Percentiles rank a stretch among this genome's conserved stretches.
phyloP scores from a whole-genome alignment of 2,113 vertebrate genomes.

The Zeus faber region DNA sequence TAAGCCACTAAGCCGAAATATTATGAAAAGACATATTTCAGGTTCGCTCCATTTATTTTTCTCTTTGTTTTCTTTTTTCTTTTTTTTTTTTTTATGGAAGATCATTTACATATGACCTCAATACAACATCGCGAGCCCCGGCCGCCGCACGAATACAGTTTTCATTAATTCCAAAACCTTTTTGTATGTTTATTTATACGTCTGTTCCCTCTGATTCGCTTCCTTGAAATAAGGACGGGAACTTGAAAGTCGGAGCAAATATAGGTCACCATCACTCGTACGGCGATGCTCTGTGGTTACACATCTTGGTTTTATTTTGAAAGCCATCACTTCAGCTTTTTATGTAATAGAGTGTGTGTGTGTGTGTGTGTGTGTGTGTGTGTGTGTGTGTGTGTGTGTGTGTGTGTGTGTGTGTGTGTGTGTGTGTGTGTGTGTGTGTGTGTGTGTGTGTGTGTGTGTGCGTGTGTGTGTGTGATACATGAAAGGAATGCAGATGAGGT shows the following conservation, averaged over 20 bases:
- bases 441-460: too few relatives aligned
- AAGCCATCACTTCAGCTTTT: conserved; percentile 55
- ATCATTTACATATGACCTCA: conserved; percentile 49
- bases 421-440: too few relatives aligned
- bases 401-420: too few relatives aligned
- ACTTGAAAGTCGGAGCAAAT: conserved; percentile 53
- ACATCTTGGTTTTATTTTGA: too few relatives aligned
- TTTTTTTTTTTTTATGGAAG: too few relatives aligned
- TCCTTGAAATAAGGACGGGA: conserved; percentile 31
- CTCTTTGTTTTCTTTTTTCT: conserved; percentile 20
- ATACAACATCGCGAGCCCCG: conserved; percentile 25
- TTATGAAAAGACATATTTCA: too few relatives aligned
- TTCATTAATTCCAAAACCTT: conserved; percentile 26
- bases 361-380: too few relatives aligned
- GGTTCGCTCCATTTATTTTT: too few relatives aligned
- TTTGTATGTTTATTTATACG: conserved; percentile 31
- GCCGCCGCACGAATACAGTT: conserved; percentile 16
- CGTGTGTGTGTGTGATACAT: conserved; percentile 36
- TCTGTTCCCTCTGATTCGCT: conserved; percentile 29
- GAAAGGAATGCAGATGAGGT: conserved; percentile 49
- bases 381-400: too few relatives aligned
- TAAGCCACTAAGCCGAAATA: too few relatives aligned
- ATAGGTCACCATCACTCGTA: conserved; percentile 57
- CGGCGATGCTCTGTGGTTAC: conserved; percentile 31
- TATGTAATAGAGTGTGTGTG: conserved; percentile 57